Base-by-base conservation (phyloP, 2,113 vertebrate genomes). In the Phalacrocorax carbo region DNA sequence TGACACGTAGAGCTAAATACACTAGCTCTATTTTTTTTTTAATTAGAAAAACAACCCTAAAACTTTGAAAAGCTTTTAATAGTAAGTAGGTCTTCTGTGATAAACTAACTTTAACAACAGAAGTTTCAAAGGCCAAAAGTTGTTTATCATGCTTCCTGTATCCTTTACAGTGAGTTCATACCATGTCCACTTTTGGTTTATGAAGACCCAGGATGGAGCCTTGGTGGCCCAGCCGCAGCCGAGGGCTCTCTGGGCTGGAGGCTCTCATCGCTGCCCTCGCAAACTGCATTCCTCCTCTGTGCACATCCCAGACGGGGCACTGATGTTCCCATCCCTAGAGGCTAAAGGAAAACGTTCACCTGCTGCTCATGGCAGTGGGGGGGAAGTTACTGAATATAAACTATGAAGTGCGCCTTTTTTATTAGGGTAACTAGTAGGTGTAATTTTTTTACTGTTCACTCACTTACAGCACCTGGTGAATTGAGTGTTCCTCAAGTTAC, bases 151-250 rank as follows among this genome's bases (percentile, higher is more conserved):
- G 0, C 23, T 38, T 61, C 12, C 0, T 78, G 21, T 22, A 6
- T 72, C 36, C 29, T n/a, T 18, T 13, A 4, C 9, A 4, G 19
- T 6, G 52, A 9, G 61, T 26, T 71, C 46, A 46, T 21, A 1
- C 2, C 2, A 6, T 10, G 48, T 20, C 36, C 12, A 0, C 8
- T 26, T 7, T 36, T 0, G 5, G 1, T 61, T 12, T 9, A 4
- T 14, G 13, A 18, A 30, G 13, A 21, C 15, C 1, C 0, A 21
- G 16, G 64, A 9, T 26, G 49, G 34, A 30, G 15, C 30, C 11
- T 3, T 18, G n/a, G 20, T 55, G 40, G 51, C 68, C 13, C 15
- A 0, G 46, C 48, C 42, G 52, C 46, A 22, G 29, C 1, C 0
- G 46, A 22, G 40, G 10, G 20, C 42, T n/a, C 40, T 19, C 2